Conservation (phyloP, 2,888 invertebrate species). For the Helleia helle region DNA sequence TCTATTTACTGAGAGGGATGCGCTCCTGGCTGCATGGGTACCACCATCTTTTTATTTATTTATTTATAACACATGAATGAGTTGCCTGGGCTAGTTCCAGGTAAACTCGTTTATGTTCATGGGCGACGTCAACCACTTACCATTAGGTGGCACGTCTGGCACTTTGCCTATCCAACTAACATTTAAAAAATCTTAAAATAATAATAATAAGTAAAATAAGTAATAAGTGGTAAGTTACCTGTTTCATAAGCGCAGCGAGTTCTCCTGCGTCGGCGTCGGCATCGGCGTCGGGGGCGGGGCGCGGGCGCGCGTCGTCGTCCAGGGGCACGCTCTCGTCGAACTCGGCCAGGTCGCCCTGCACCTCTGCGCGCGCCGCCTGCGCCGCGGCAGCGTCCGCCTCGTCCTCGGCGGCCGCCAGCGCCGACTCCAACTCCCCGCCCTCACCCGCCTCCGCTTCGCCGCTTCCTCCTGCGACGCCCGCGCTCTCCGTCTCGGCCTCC, state of each 20-base stretch:
- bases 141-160: no score
- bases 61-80: no score
- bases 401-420: conserved; percentile 94
- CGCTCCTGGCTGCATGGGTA: no score
- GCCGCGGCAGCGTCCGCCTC: conserved; percentile 96
- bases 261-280: conserved; percentile 16
- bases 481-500: conserved; percentile 70
- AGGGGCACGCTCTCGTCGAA: conserved; percentile 96
- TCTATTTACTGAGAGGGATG: no score
- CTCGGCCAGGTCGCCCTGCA: conserved; percentile 91
- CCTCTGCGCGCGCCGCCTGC: conserved; percentile 90
- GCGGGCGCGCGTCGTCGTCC: conserved; percentile 72
- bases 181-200: no score
- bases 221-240: no score
- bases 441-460: conserved; percentile 41
- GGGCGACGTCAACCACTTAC: no score
- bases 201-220: no score
- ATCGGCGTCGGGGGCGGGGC: conserved; percentile 59
- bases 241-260: conserved; percentile 25
- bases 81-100: no score
- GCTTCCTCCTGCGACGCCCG: conserved; percentile 79
- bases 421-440: conserved; percentile 79
- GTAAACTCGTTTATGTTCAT: no score
- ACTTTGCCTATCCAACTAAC: no score
- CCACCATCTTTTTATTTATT: no score